A percentile compares a stretch with the other conserved stretches of the same genome.
phyloP scores from a whole-genome alignment of 2,113 vertebrate genomes.

The Cyprinodon brontotheroides region DNA sequence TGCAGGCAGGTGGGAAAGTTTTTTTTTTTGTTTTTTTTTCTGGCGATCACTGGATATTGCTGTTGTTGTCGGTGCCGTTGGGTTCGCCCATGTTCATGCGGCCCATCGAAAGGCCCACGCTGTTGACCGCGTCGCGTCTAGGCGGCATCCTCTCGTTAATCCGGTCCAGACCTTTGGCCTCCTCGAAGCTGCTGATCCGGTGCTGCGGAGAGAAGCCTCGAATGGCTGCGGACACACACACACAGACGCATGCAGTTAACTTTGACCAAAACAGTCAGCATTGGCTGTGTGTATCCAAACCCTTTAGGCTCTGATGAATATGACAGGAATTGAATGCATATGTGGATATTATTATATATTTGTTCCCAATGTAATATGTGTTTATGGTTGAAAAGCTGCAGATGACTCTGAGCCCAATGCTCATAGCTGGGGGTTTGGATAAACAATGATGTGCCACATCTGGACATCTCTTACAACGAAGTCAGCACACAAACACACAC shows the following conservation, averaged over 20 bases:
- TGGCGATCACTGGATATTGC: conserved; percentile 84
- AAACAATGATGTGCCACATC: conserved; percentile 33
- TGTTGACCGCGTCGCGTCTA: conserved; percentile 78
- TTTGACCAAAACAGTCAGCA: conserved; percentile 8
- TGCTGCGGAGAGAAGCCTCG: conserved; percentile 85
- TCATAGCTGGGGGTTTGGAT: conserved; percentile 48
- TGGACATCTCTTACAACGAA: background rate
- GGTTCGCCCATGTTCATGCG: conserved; percentile 83
- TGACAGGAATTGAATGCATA: background rate
- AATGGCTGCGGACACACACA: conserved; percentile 74
- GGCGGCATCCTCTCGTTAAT: conserved; percentile 84
- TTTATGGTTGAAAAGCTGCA: background rate
- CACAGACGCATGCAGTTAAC: conserved; percentile 16
- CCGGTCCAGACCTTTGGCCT: conserved; percentile 82
- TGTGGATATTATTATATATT: background rate
- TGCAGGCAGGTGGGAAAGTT: conserved; percentile 35
- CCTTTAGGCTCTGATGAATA: background rate
- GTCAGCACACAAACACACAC: conserved; percentile 10
- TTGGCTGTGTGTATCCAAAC: conserved; percentile 51
- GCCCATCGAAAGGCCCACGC: conserved; percentile 81
- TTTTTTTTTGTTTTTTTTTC: background rate
- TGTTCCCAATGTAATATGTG: background rate
- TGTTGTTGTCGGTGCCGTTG: conserved; percentile 85
- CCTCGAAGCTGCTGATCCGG: conserved; percentile 83
- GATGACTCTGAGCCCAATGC: background rate